Evolutionary conservation across 1,140 invertebrate genomes (phyloP).

Genomic region (Mya arenaria): DNA sequence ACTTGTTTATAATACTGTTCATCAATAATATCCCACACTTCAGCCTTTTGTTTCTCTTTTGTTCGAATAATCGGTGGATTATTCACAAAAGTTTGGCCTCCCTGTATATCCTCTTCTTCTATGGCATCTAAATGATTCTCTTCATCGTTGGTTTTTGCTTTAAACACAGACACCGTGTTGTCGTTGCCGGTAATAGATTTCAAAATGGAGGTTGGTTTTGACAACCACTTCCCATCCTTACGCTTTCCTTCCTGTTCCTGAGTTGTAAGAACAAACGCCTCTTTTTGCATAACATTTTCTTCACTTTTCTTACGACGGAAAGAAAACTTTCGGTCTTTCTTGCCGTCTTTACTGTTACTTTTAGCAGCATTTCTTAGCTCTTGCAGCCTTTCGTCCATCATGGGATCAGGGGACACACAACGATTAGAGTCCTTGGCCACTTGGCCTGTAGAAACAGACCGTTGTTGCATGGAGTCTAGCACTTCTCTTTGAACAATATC

Average conservation of each 20-base stretch:
- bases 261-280: slow-evolving; percentile 51
- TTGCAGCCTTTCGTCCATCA: slow-evolving; percentile 40
- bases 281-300: slow-evolving; percentile 31
- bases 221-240: slow-evolving; percentile 61
- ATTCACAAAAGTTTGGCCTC: neutral
- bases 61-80: slow-evolving; percentile 19
- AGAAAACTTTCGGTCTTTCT: slow-evolving; percentile 46
- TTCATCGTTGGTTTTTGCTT: slow-evolving; percentile 58
- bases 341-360: slow-evolving; percentile 1
- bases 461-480: neutral
- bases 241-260: slow-evolving; percentile 54
- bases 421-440: neutral
- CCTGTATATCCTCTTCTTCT: slow-evolving; percentile 62
- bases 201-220: slow-evolving; percentile 60
- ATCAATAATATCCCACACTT: slow-evolving; percentile 47
- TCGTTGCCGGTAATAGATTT: slow-evolving; percentile 65
- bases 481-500: neutral
- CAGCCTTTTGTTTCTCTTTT: slow-evolving; percentile 35
- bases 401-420: slow-evolving; percentile 48
- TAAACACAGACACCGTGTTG: slow-evolving; percentile 65
- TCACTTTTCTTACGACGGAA: slow-evolving; percentile 43
- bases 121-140: slow-evolving; percentile 60
- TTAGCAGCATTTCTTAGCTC: slow-evolving; percentile 47
- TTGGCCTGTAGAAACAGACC: neutral
- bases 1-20: slow-evolving; percentile 52